Percentiles rank a stretch among this genome's conserved stretches.
These are phyloP conservation scores for Drosophila gunungcola DNA, from an alignment of 1,140 invertebrate genomes.

Conservation along the genomic window DNA sequence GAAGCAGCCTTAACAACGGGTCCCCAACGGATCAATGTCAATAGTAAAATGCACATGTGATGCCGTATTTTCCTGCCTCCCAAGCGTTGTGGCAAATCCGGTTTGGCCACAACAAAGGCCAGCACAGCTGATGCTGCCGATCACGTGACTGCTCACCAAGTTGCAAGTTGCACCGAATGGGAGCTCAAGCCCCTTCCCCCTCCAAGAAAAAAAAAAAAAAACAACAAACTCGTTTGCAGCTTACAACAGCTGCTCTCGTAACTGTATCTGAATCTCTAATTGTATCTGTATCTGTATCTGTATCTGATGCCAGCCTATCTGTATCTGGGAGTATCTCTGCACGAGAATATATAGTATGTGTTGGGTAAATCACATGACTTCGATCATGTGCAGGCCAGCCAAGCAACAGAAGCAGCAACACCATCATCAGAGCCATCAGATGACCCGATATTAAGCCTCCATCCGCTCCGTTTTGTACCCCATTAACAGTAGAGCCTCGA, in stretches of 20 bases:
- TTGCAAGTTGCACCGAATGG: slow-evolving; percentile 11
- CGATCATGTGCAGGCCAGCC: slow-evolving; percentile 63
- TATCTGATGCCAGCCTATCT: background rate
- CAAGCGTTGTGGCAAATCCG: slow-evolving; percentile 34
- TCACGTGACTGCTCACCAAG: slow-evolving; percentile 74
- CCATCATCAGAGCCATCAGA: slow-evolving; percentile 15
- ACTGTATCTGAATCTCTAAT: slow-evolving; percentile 3
- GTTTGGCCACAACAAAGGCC: slow-evolving; percentile 41
- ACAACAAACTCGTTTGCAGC: slow-evolving; percentile 56
- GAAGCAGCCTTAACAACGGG: slow-evolving; percentile 1
- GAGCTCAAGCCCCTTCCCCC: slow-evolving; percentile 1
- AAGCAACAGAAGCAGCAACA: slow-evolving; percentile 7
- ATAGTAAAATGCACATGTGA: slow-evolving; percentile 56
- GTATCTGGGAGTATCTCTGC: slow-evolving; percentile 7
- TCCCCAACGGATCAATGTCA: slow-evolving; percentile 70
- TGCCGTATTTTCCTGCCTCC: background rate
- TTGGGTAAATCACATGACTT: slow-evolving; percentile 71
- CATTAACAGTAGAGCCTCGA: slow-evolving; percentile 12
- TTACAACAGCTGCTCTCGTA: slow-evolving; percentile 24
- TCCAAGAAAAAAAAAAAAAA: background rate
- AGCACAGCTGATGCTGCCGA: slow-evolving; percentile 56
- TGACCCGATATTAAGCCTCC: slow-evolving; percentile 21
- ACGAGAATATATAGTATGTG: background rate
- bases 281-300: slow-evolving; percentile 10
- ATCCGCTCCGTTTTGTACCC: slow-evolving; percentile 15